phyloP scores from a whole-genome alignment of 2,113 vertebrate genomes.

The Chaetodon trifascialis region DNA sequence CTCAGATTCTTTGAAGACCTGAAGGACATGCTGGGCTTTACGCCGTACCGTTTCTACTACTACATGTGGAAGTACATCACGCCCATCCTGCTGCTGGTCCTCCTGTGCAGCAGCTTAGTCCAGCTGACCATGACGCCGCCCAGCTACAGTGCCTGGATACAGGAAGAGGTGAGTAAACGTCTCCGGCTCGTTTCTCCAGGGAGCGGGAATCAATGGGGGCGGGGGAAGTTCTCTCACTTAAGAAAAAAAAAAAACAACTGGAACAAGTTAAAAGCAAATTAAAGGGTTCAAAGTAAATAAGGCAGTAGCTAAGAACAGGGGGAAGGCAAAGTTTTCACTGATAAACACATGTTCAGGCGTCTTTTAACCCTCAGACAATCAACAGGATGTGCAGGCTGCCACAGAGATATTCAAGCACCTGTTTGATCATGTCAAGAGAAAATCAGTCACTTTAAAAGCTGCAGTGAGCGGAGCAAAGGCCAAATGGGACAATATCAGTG shows the following conservation, averaged over 20 bases:
- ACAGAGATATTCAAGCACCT: constrained; percentile 17
- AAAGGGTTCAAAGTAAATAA: constrained; percentile 48
- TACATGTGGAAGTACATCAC: constrained; percentile 99
- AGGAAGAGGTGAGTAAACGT: constrained; percentile 88
- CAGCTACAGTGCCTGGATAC: constrained; percentile 94
- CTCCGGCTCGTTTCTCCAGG: not conserved
- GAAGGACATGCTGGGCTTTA: constrained; percentile 97
- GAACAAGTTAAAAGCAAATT: constrained; percentile 51
- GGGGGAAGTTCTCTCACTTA: constrained; percentile 16
- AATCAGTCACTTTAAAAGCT: constrained; percentile 22
- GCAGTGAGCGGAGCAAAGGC: constrained; percentile 27
- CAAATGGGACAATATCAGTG: not conserved
- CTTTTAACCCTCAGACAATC: constrained; percentile 52
- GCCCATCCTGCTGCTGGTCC: constrained; percentile 88
- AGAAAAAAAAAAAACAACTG: constrained; percentile 44
- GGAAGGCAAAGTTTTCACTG: not conserved
- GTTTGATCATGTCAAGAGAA: constrained; percentile 36
- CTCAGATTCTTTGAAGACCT: constrained; percentile 96
- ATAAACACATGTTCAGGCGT: constrained; percentile 41
- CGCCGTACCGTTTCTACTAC: constrained; percentile 93
- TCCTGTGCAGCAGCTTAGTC: constrained; percentile 89
- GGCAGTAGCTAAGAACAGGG: not conserved
- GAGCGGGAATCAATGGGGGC: constrained; percentile 23
- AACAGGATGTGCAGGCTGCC: constrained; percentile 58
- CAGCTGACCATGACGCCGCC: constrained; percentile 93